These are phyloP conservation scores for Rhynchomys soricoides DNA, from an alignment of 2,113 vertebrate species.

Conservation along the genomic window DNA sequence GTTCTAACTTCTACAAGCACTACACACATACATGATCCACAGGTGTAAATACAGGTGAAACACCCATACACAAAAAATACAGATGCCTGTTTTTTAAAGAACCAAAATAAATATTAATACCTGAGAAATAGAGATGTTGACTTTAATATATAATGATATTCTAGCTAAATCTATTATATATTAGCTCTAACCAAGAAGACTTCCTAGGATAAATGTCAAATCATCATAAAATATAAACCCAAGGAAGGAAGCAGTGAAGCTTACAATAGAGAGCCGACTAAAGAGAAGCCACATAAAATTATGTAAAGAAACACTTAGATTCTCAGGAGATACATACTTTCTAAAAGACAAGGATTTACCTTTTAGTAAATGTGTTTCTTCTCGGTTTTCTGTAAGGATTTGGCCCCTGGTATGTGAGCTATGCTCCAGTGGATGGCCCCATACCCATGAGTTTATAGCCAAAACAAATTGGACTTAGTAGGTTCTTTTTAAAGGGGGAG, in stretches of 20 bases:
- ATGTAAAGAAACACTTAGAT: neutral
- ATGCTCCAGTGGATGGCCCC: neutral
- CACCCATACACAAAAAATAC: neutral
- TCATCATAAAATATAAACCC: neutral
- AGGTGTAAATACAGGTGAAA: neutral
- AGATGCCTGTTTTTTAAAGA: neutral
- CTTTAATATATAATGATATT: neutral
- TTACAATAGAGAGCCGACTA: neutral
- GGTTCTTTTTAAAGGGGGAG: neutral
- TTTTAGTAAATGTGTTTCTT: neutral
- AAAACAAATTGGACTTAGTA: neutral
- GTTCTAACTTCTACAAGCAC: neutral
- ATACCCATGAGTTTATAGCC: neutral
- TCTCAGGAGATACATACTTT: neutral
- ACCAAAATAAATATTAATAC: conserved; percentile 1
- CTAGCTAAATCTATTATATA: neutral
- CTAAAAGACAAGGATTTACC: neutral
- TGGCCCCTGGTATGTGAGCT: neutral
- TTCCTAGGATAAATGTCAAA: neutral
- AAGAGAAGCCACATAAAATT: neutral
- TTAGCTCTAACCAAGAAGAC: neutral
- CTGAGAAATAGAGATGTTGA: neutral
- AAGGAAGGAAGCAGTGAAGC: neutral
- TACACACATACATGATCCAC: neutral
- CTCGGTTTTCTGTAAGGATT: neutral